These are phyloP conservation scores for Rhinella marina DNA, from an alignment of 2,797 vertebrate species.

Conservation along the genomic window DNA sequence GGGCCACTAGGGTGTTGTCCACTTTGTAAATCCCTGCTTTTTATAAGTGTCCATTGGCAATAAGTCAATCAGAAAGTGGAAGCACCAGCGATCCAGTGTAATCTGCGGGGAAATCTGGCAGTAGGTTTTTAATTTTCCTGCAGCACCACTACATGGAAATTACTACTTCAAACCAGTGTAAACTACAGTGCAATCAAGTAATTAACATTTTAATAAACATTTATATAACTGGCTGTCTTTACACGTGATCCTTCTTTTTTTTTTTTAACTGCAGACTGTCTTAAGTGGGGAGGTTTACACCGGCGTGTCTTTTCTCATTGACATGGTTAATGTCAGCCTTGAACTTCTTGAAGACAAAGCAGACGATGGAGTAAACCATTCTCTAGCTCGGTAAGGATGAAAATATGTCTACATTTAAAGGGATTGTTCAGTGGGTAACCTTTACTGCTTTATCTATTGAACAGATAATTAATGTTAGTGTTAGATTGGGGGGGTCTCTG, in stretches of 20 bases:
- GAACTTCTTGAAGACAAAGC: slow-evolving; percentile 84
- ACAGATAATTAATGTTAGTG: neutral
- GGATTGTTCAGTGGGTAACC: neutral
- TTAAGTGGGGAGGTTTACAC: slow-evolving; percentile 94
- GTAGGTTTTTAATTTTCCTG: no score
- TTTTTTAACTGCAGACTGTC: slow-evolving; percentile 82
- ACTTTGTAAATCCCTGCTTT: no score
- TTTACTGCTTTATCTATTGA: neutral
- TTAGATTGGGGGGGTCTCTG: neutral
- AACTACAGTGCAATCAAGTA: no score
- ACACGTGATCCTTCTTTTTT: neutral
- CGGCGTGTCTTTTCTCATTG: slow-evolving; percentile 86
- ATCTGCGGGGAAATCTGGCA: no score
- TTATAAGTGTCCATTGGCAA: no score
- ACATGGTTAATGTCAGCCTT: slow-evolving; percentile 96
- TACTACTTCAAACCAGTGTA: no score
- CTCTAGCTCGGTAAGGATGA: slow-evolving; percentile 84
- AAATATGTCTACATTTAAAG: neutral
- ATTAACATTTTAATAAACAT: neutral
- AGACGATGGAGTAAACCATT: slow-evolving; percentile 72
- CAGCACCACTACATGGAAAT: no score
- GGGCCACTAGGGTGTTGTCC: no score
- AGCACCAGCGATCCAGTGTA: no score
- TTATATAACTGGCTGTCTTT: neutral
- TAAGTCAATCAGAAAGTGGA: no score